Percentiles rank a stretch among this genome's conserved stretches.
phyloP scores from a whole-genome alignment of 2,113 vertebrate genomes.

The Seriola rivoliana region DNA sequence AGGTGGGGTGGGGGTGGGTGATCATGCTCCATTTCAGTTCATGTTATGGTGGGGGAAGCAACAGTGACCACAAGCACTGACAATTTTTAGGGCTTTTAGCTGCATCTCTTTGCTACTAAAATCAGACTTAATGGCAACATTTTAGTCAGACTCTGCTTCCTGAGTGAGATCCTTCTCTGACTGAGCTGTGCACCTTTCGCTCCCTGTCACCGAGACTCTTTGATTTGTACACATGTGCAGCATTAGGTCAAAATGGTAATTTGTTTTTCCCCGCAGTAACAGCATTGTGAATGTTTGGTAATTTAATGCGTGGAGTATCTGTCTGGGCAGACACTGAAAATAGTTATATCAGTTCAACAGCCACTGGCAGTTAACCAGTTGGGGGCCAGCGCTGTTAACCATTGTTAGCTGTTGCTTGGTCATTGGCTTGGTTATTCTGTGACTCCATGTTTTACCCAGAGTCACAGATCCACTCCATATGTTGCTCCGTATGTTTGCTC shows the following conservation, averaged over 20 bases:
- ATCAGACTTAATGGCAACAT: conserved; percentile 49
- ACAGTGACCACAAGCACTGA: conserved; percentile 38
- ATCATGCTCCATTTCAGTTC: conserved; percentile 66
- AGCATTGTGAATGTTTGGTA: too few relatives aligned
- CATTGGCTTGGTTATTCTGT: too few relatives aligned
- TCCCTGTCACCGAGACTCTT: not conserved
- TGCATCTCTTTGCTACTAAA: conserved; percentile 41
- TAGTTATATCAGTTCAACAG: not conserved
- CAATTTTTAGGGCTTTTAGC: conserved; percentile 46
- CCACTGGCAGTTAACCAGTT: not conserved
- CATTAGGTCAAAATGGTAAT: not conserved
- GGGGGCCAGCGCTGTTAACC: not conserved
- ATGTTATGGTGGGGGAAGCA: conserved; percentile 39
- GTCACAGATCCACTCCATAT: too few relatives aligned
- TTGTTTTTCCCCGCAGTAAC: too few relatives aligned
- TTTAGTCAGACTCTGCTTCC: conserved; percentile 14
- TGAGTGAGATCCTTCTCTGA: conserved; percentile 40
- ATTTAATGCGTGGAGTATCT: too few relatives aligned
- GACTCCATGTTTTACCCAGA: too few relatives aligned
- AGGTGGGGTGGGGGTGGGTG: not conserved
- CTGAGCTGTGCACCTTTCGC: conserved; percentile 13
- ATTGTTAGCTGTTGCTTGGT: too few relatives aligned
- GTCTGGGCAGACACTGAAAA: too few relatives aligned
- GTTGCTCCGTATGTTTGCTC: too few relatives aligned
- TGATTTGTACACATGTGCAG: not conserved